Evolutionary conservation across 2,113 vertebrate species (phyloP).

Genomic region (Psilopogon haemacephalus): DNA sequence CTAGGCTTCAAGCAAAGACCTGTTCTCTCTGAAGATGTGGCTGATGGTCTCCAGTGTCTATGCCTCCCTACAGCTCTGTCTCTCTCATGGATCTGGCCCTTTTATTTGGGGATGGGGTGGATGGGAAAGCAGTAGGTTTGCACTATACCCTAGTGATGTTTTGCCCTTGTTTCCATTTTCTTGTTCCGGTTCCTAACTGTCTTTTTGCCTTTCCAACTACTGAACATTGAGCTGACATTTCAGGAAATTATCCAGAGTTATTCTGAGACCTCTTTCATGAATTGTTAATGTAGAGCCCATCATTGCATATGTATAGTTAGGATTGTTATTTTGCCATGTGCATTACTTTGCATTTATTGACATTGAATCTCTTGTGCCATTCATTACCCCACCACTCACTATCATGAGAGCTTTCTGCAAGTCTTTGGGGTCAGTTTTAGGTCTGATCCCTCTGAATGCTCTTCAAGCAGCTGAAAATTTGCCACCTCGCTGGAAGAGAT

Average conservation of each 20-base stretch:
- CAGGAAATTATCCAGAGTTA: conserved; percentile 68
- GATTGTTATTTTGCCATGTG: conserved; percentile 63
- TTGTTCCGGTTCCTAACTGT: background rate
- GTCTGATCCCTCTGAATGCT: background rate
- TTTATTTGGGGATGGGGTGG: background rate
- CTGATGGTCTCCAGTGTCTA: background rate
- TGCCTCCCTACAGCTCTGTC: background rate
- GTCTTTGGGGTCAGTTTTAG: conserved; percentile 5
- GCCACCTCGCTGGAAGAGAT: background rate
- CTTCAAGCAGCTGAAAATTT: conserved; percentile 12
- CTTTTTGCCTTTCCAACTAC: conserved; percentile 35
- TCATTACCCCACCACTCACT: background rate
- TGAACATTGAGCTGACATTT: conserved; percentile 61
- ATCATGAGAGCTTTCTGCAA: background rate
- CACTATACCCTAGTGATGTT: background rate
- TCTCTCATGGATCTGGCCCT: background rate
- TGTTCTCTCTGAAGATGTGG: background rate
- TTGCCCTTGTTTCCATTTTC: background rate
- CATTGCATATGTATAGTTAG: conserved; percentile 68
- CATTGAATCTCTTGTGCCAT: conserved; percentile 62
- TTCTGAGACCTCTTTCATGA: conserved; percentile 69
- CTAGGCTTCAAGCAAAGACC: background rate
- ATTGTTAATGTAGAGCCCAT: conserved; percentile 66
- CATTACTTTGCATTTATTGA: conserved; percentile 73
- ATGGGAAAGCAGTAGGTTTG: background rate